phyloP scores from a whole-genome alignment of 2,113 vertebrate genomes.

The Tachuris rubrigastra region DNA sequence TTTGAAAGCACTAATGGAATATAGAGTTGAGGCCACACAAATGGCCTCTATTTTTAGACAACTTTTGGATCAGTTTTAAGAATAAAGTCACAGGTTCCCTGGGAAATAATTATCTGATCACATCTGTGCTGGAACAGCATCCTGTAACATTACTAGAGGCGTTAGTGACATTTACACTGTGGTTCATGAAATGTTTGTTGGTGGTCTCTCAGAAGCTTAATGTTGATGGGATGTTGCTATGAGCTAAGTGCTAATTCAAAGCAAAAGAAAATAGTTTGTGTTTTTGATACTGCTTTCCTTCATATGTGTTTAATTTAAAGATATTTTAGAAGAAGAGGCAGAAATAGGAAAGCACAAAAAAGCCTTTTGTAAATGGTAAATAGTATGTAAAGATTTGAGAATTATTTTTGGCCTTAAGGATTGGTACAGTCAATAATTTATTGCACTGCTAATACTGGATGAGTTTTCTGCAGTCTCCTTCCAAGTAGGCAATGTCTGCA shows the following conservation, averaged over 20 bases:
- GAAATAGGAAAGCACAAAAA: background rate
- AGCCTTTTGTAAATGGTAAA: background rate
- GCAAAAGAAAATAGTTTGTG: background rate
- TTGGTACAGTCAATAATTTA: background rate
- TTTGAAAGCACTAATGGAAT: background rate
- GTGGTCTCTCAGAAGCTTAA: background rate
- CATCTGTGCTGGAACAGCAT: background rate
- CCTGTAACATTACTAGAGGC: background rate
- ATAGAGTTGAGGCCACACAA: background rate
- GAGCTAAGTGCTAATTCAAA: background rate
- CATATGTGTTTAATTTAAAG: background rate
- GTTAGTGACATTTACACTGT: background rate
- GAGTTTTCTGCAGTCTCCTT: background rate
- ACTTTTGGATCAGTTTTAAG: background rate
- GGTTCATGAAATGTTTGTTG: background rate
- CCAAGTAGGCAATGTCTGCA: background rate
- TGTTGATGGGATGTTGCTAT: background rate
- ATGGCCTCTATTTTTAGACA: background rate
- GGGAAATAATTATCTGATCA: background rate
- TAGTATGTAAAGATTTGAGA: background rate
- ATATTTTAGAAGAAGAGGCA: background rate
- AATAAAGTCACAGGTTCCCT: background rate
- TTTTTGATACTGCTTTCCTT: background rate
- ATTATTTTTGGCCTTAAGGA: background rate
- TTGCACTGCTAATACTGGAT: background rate